Percentiles rank a stretch among this genome's conserved stretches.
Conservation (phyloP, 2,888 invertebrate genomes). For the Margaritifera margaritifera region DNA sequence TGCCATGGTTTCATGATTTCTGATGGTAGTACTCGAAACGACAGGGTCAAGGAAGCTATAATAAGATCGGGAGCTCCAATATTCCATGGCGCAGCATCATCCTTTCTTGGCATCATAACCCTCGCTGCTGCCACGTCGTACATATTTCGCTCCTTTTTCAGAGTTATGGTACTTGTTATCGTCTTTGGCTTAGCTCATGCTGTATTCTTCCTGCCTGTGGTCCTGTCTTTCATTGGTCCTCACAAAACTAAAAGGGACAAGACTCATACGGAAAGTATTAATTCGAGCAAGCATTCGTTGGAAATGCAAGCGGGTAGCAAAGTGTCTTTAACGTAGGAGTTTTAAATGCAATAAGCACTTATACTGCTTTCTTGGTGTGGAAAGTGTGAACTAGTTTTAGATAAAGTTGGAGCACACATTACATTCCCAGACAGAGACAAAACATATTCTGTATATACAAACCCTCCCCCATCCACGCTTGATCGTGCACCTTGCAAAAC, state of each 20-base stretch:
- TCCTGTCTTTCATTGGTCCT: constrained; percentile 35
- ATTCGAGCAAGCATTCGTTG: no score
- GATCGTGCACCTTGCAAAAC: no score
- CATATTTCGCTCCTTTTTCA: constrained; percentile 47
- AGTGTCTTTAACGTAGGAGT: no score
- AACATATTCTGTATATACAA: no score
- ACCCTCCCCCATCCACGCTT: no score
- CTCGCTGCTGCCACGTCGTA: constrained; percentile 40
- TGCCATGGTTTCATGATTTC: constrained; percentile 50
- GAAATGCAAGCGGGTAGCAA: no score
- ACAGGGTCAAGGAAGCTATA: constrained; percentile 30
- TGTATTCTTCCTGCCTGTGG: constrained; percentile 40
- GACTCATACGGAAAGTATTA: no score
- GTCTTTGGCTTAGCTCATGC: constrained; percentile 43
- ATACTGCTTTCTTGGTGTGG: no score
- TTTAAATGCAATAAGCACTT: no score
- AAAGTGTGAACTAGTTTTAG: no score
- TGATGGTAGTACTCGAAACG: constrained; percentile 20
- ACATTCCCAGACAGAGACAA: no score
- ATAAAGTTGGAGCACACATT: no score
- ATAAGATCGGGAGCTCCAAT: constrained; percentile 40
- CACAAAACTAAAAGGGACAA: constrained; percentile 10
- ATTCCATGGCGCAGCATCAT: constrained; percentile 48
- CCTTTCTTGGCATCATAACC: constrained; percentile 44
- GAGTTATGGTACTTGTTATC: constrained; percentile 50